phyloP scores from a whole-genome alignment of 2,797 vertebrate genomes.

The Takifugu rubripes region DNA sequence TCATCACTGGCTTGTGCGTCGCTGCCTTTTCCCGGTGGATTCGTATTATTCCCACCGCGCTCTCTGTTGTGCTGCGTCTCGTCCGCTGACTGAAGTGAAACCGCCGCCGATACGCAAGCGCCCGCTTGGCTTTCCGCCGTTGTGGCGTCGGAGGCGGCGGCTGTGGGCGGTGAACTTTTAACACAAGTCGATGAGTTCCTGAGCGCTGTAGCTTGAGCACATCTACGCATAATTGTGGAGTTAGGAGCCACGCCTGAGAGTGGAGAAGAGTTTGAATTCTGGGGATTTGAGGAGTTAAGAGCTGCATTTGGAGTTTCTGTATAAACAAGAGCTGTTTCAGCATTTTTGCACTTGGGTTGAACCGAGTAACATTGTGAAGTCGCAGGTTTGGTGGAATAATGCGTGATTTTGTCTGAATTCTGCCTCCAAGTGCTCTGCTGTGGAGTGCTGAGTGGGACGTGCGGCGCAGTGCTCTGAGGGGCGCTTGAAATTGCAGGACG shows the following conservation, averaged over 20 bases:
- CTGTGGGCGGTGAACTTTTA: conserved; percentile 14
- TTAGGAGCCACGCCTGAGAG: conserved; percentile 16
- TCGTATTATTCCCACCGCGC: neutral
- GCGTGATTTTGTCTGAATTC: conserved; percentile 21
- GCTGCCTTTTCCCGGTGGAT: conserved; percentile 5
- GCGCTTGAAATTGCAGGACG: conserved; percentile 6
- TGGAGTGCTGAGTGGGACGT: conserved; percentile 2
- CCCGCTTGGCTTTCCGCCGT: conserved; percentile 29
- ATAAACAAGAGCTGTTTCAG: conserved; percentile 12
- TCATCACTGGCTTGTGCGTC: conserved; percentile 19
- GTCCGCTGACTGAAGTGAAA: conserved; percentile 31
- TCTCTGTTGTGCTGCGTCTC: conserved; percentile 8
- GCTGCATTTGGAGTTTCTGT: conserved; percentile 16
- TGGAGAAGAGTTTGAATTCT: conserved; percentile 4
- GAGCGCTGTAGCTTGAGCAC: conserved; percentile 26
- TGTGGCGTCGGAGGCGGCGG: conserved; percentile 7
- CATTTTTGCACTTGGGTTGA: neutral
- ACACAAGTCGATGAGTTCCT: conserved; percentile 32
- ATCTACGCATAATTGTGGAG: conserved; percentile 10
- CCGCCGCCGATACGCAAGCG: conserved; percentile 15
- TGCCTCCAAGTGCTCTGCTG: conserved; percentile 13
- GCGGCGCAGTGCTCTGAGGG: conserved; percentile 2
- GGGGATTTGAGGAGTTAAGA: conserved; percentile 7
- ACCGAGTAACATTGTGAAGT: conserved; percentile 7
- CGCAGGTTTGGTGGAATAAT: neutral